Percentiles rank a stretch among this genome's conserved stretches.
Evolutionary conservation across 2,797 vertebrate species (phyloP).

Genomic region (Melanogrammus aeglefinus): DNA sequence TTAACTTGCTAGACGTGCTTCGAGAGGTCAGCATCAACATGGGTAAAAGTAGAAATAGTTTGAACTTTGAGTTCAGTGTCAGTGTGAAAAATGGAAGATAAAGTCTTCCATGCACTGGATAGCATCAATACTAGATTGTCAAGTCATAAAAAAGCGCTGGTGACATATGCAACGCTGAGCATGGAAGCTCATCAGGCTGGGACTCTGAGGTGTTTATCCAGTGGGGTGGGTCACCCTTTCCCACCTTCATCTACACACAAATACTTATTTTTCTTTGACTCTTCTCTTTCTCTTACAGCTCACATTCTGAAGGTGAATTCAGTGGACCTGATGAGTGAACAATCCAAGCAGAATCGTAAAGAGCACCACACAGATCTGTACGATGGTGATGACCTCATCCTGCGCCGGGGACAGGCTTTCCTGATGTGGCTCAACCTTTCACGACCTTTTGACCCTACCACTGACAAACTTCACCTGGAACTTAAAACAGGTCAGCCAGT

Average conservation of each 20-base stretch:
- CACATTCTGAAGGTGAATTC: constrained; percentile 69
- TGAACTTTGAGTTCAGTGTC: not conserved
- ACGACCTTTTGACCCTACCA: constrained; percentile 65
- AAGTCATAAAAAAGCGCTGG: not conserved
- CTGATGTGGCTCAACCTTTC: constrained; percentile 73
- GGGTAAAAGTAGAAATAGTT: not conserved
- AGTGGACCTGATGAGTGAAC: constrained; percentile 76
- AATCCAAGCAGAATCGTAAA: constrained; percentile 65
- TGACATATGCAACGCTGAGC: too few relatives aligned
- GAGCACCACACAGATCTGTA: constrained; percentile 81
- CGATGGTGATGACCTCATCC: constrained; percentile 72
- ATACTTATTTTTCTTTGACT: not conserved
- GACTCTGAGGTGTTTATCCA: too few relatives aligned
- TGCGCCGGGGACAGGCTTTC: constrained; percentile 84
- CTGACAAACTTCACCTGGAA: constrained; percentile 75
- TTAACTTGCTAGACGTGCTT: not conserved
- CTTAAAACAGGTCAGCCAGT: constrained; percentile 76
- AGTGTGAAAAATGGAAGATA: not conserved
- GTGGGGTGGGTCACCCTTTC: too few relatives aligned
- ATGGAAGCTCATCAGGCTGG: too few relatives aligned
- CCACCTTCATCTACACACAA: not conserved
- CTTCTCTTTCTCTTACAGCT: not conserved
- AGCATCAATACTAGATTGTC: not conserved
- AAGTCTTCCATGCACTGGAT: not conserved
- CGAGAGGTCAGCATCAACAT: not conserved